Evolutionary conservation across 2,113 vertebrate genomes (phyloP).

Genomic region (Tenrec ecaudatus): DNA sequence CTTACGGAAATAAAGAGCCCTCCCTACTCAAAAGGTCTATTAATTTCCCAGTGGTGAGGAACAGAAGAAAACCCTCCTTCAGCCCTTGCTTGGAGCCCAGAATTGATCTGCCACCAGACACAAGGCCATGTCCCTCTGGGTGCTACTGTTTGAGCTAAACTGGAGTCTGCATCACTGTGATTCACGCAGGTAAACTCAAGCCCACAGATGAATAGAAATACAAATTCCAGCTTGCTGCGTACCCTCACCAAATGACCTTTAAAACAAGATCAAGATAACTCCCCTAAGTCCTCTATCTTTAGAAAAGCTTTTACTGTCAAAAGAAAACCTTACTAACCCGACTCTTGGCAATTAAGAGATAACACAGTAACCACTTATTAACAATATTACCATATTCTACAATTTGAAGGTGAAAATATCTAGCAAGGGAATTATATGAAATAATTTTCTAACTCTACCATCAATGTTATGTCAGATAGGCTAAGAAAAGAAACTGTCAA

Average conservation of each 20-base stretch:
- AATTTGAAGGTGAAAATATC: not conserved
- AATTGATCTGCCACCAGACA: not conserved
- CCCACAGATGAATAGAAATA: not conserved
- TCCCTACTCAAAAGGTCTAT: not conserved
- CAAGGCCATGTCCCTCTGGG: not conserved
- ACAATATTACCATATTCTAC: fast-evolving
- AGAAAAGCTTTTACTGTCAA: conserved; percentile 62
- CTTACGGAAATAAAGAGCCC: not conserved
- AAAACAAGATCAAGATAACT: conserved; percentile 43
- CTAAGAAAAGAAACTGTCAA: conserved; percentile 27
- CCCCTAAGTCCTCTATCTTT: not conserved
- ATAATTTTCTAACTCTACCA: conserved; percentile 21
- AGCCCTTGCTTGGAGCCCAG: not conserved
- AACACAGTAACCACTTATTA: not conserved
- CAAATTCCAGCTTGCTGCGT: not conserved
- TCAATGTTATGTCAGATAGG: not conserved
- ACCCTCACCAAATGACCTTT: conserved; percentile 1
- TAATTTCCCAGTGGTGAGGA: conserved; percentile 48
- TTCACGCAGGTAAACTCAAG: not conserved
- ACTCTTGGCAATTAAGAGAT: conserved; percentile 21
- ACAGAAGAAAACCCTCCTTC: conserved; percentile 57
- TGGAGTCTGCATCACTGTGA: not conserved
- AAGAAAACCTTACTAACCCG: not conserved
- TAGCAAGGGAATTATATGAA: fast-evolving
- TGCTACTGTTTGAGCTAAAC: not conserved